These are phyloP conservation scores for Pollimyrus isidori DNA, from an alignment of 2,113 vertebrate genomes.

Conservation along the genomic window DNA sequence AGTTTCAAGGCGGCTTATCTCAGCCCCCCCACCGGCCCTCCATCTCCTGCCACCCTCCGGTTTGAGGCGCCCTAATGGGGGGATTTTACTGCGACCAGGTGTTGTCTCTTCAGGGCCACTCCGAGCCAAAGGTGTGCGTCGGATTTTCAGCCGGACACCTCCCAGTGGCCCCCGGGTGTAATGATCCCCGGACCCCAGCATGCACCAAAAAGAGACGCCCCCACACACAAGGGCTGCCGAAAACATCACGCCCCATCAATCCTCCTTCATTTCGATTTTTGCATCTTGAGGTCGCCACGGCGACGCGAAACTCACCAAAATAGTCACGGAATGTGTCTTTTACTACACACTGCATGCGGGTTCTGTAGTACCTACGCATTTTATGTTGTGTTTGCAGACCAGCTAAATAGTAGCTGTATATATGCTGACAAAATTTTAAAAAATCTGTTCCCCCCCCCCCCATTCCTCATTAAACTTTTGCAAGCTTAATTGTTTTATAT, in stretches of 20 bases:
- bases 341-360: neutral
- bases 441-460: neutral
- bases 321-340: neutral
- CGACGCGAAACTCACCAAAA: neutral
- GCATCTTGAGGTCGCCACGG: neutral
- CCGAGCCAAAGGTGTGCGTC: neutral
- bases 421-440: neutral
- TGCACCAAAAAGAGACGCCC: neutral
- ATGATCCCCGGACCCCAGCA: neutral
- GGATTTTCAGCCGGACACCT: neutral
- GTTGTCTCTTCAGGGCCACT: neutral
- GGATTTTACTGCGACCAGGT: neutral
- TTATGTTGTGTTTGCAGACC: neutral
- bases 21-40: neutral
- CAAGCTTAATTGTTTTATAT: slow-evolving; percentile 12
- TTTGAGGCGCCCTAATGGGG: neutral
- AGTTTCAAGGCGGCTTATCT: neutral
- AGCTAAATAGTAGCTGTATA: neutral
- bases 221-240: neutral
- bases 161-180: neutral
- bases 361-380: neutral
- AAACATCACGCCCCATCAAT: neutral
- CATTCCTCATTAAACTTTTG: neutral
- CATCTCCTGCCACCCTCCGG: neutral
- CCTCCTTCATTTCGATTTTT: neutral